These are phyloP conservation scores for Petrocephalus zakoni DNA, from an alignment of 2,113 vertebrate genomes.

Conservation along the genomic window DNA sequence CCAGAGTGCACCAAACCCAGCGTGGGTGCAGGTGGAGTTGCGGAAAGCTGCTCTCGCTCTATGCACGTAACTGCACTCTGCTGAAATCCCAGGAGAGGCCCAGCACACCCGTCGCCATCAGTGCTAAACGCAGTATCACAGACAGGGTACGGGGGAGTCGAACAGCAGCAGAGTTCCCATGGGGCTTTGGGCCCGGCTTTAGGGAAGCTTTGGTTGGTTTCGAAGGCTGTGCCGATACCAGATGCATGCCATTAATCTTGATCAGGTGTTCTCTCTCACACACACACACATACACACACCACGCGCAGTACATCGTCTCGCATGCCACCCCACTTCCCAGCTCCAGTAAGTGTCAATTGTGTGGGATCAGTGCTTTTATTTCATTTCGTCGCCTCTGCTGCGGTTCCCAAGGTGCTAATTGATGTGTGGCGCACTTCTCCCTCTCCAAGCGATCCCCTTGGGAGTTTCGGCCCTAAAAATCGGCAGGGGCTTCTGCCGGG, in stretches of 20 bases:
- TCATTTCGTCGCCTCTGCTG: slow-evolving; percentile 25
- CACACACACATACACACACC: background rate
- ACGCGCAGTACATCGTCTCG: background rate
- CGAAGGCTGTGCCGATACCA: background rate
- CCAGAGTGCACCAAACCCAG: slow-evolving; percentile 30
- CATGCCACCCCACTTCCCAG: background rate
- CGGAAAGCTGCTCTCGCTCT: slow-evolving; percentile 46
- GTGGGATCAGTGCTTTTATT: slow-evolving; percentile 3
- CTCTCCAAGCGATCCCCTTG: slow-evolving; percentile 14
- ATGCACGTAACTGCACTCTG: background rate
- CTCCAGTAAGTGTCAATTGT: background rate
- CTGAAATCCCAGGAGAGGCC: background rate
- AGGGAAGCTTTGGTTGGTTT: background rate
- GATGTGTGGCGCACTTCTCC: slow-evolving; percentile 27
- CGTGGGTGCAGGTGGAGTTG: slow-evolving; percentile 45
- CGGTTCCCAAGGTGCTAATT: slow-evolving; percentile 37
- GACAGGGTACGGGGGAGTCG: too few species aligned
- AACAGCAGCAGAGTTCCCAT: background rate
- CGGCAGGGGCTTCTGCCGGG: slow-evolving; percentile 17
- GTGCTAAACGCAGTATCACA: background rate
- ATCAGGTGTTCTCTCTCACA: background rate
- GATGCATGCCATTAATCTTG: background rate
- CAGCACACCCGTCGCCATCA: too few species aligned
- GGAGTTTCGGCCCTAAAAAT: slow-evolving; percentile 7
- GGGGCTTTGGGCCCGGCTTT: background rate